Base-by-base conservation (phyloP, 2,888 invertebrate species). In the Platycnemis pennipes region DNA sequence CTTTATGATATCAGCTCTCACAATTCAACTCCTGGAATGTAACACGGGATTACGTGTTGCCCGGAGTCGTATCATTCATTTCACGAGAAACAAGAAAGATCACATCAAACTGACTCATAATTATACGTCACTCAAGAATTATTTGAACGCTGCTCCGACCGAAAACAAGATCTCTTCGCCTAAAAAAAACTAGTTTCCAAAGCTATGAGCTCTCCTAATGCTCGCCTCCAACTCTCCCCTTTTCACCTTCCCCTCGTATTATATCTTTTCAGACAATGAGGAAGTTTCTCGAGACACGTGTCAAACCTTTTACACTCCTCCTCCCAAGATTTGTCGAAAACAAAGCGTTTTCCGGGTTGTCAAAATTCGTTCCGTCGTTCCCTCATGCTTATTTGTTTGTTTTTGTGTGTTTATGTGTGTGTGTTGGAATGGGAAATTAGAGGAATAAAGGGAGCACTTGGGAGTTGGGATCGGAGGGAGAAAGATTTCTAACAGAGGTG, bases 61-160 rank as follows among this genome's bases (percentile, higher is more conserved):
- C 31, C 37, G 37, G 77, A 77, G 77, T 77, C 37, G 31, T 77
- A 77, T 77, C 77, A 77, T 77, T 77, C 77, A 77, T 77, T 77
- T 77, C 31, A 37, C 77, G 77, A 77, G 77, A 13, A 77, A 37
- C 77, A 77, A 77, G 77, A 77, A 77, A 77, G 37, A 77, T 77
- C 77, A 77, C 91, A 19, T 63, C 16, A 91, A 91, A 91, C 63
- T 69, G 91, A 91, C 91, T 89, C 37, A 63, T 91, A 91, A 91
- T 91, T 56, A 91, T 91, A 69, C 63, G 91, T 91, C 91, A 91
- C 56, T 91, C 91, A 91, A 91, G 63, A 91, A 56, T 91, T 77
- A 77, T 91, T 91, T 91, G 56, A 63, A 44, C 42, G 91, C 31
- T 69, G n/a, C 44, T 91, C 77, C 77, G 77, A 31, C 77, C 77